Base-by-base conservation (phyloP, 1,140 invertebrate genomes). In the Choristoneura fumiferana region DNA sequence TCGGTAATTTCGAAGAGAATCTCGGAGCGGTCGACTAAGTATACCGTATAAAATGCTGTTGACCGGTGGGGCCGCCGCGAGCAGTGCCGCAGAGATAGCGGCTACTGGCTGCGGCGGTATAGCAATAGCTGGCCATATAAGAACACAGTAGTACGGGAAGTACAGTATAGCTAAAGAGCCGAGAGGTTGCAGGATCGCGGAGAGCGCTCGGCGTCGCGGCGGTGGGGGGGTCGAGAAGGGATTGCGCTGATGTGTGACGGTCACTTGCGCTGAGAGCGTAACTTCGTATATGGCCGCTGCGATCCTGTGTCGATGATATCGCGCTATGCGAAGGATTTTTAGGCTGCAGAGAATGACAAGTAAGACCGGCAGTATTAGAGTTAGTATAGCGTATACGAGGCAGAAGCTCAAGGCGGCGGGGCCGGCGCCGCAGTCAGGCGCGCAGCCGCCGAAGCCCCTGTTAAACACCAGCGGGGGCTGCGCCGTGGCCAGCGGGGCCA, bases 211-310 rank as follows among this genome's bases (percentile, higher is more conserved):
- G 29, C 92, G 90, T 54, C 94, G 90, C 3, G 91, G 84, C 2
- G 92, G 92, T 4, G 86, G 87, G 1, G 91, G 92, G 37, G 93
- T 91, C 60, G 93, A 90, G 67, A 93, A 93, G 10, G 94, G 94
- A 73, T 95, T 95, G 39, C 93, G 87, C 74, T 95, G 94, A 70
- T 95, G 95, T 0, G 94, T 95, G 62, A 96, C 95, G 6, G 95
- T 95, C 36, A 95, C 95, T 85, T 96, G 95, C 1, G 95, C 95
- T 2, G 94, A 95, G 35, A 96, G 77, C 0, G 95, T 96, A 4
- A 96, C 95, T 86, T 96, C 94, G 81, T 95, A 96, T 62, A 96
- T 95, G 4, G 95, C 95, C 18, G 95, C 94, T 12, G 95, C 95
- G 54, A 96, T 96, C 18, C 95, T 91, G 77, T 96, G 95, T 3